Conservation (phyloP, 2,888 invertebrate species). For the Ypsolopha scabrella region DNA sequence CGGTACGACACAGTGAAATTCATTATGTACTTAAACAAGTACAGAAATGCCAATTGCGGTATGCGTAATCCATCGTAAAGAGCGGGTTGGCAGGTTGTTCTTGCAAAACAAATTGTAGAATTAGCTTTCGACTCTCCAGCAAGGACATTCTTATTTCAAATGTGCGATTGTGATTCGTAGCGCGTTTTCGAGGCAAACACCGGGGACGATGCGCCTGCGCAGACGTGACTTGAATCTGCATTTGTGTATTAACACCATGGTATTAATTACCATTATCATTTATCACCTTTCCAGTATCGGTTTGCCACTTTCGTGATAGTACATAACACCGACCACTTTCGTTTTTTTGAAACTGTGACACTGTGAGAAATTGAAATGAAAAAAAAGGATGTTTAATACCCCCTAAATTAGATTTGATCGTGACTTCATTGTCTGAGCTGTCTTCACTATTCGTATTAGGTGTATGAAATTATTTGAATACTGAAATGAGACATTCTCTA, state of each 20-base stretch:
- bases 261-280: slow-evolving; percentile 27
- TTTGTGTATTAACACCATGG: slow-evolving; percentile 7
- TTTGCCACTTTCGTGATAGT: slow-evolving; percentile 15
- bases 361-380: too few relatives aligned
- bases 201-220: slow-evolving; percentile 14
- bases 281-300: slow-evolving; percentile 28
- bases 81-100: slow-evolving; percentile 9
- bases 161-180: slow-evolving; percentile 26
- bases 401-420: too few relatives aligned
- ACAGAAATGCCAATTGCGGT: slow-evolving; percentile 7
- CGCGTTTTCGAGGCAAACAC: slow-evolving; percentile 22
- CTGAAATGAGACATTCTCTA: too few relatives aligned
- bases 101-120: slow-evolving; percentile 46
- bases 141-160: slow-evolving; percentile 43
- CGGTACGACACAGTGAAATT: neutral
- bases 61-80: slow-evolving; percentile 35
- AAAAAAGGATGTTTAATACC: too few relatives aligned
- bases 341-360: too few relatives aligned
- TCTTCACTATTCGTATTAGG: too few relatives aligned
- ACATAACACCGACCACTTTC: slow-evolving; percentile 8
- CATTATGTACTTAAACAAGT: neutral
- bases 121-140: slow-evolving; percentile 43
- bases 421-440: too few relatives aligned
- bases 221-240: slow-evolving; percentile 1
- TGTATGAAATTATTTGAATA: too few relatives aligned